Evolutionary conservation across 2,113 vertebrate genomes (phyloP).

Genomic region (Neotoma lepida): DNA sequence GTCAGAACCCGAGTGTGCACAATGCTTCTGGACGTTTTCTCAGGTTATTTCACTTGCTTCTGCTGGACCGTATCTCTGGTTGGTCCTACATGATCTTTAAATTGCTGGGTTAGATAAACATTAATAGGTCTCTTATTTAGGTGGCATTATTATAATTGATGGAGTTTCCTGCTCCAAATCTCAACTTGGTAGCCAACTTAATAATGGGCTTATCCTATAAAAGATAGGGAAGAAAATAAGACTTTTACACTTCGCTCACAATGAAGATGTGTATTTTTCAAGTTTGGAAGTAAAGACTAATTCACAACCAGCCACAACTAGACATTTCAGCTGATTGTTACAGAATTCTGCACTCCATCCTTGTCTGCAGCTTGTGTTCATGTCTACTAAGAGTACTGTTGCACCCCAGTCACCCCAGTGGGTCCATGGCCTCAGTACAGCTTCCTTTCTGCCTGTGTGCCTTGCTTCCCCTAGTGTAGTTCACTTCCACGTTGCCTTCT

Average conservation of each 20-base stretch:
- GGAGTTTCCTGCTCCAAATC: neutral
- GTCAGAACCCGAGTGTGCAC: constrained; percentile 68
- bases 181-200: neutral
- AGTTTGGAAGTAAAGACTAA: neutral
- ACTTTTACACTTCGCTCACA: neutral
- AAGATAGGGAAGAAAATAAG: neutral
- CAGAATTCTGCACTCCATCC: neutral
- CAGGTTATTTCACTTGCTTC: constrained; percentile 65
- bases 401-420: neutral
- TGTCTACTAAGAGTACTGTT: neutral
- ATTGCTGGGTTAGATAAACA: constrained; percentile 1
- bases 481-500: neutral
- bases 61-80: constrained; percentile 18
- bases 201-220: neutral
- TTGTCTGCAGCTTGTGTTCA: neutral
- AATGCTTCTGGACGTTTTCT: constrained; percentile 57
- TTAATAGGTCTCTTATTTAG: constrained; percentile 45
- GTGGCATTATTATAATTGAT: neutral
- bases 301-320: neutral
- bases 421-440: neutral
- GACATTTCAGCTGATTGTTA: neutral
- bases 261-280: neutral
- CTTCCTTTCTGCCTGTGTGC: neutral
- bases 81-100: neutral
- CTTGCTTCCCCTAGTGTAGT: rapidly evolving